Conservation (phyloP, 2,797 vertebrate genomes). For the Sphaeramia orbicularis region DNA sequence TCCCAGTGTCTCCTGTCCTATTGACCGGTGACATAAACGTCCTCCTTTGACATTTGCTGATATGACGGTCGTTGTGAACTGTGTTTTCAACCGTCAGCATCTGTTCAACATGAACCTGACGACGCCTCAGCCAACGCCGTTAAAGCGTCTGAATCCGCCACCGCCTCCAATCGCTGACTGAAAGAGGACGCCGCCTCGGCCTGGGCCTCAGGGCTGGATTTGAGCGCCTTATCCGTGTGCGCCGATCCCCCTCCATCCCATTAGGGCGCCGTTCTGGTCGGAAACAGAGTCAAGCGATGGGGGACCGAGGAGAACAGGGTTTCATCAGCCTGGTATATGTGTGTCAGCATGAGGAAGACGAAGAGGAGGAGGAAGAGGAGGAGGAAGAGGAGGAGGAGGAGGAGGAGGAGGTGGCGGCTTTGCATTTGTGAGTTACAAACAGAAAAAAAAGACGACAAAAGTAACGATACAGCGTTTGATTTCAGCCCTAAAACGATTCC, state of each 20-base stretch:
- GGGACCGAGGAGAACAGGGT: conserved; percentile 67
- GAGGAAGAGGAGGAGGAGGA: too few species aligned
- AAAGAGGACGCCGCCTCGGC: conserved; percentile 60
- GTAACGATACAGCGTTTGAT: neutral
- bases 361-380: too few species aligned
- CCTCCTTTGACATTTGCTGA: too few species aligned
- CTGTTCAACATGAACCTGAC: too few species aligned
- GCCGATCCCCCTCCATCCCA: conserved; percentile 57
- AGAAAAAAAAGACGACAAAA: conserved; percentile 2
- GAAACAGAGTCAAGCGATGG: conserved; percentile 73
- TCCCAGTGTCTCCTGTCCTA: too few species aligned
- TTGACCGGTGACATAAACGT: too few species aligned
- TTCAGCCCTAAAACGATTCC: conserved; percentile 6
- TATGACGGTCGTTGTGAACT: too few species aligned
- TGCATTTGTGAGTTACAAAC: too few species aligned
- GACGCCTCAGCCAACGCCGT: too few species aligned
- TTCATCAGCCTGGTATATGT: conserved; percentile 72
- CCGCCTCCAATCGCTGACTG: conserved; percentile 67
- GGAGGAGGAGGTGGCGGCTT: too few species aligned
- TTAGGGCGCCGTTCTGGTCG: conserved; percentile 51
- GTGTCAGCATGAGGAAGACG: conserved; percentile 63
- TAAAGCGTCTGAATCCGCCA: too few species aligned
- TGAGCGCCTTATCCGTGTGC: conserved; percentile 30
- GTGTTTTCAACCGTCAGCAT: too few species aligned
- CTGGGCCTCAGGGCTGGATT: conserved; percentile 59